Evolutionary conservation across 2,797 vertebrate genomes (phyloP).

Genomic region (Erithacus rubecula): DNA sequence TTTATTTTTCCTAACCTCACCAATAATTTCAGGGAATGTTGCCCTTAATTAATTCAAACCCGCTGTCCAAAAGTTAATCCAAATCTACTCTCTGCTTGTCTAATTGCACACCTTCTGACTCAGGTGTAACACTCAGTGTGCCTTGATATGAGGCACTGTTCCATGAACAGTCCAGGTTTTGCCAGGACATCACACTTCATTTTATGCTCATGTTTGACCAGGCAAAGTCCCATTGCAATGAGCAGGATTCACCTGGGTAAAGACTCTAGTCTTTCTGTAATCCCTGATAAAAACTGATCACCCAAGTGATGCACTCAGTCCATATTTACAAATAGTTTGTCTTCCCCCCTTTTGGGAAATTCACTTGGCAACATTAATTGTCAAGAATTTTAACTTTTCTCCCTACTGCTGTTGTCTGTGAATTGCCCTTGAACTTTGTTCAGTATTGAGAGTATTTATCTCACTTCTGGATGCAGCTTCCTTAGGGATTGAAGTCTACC

Average conservation of each 20-base stretch:
- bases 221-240: background rate
- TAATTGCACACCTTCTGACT: background rate
- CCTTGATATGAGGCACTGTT: background rate
- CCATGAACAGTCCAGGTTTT: background rate
- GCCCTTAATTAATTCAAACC: background rate
- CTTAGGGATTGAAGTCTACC: background rate
- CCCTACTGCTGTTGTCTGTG: background rate
- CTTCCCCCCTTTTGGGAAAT: background rate
- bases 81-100: background rate
- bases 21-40: background rate
- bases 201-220: background rate
- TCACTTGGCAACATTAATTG: background rate
- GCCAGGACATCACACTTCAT: background rate
- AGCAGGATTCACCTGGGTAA: background rate
- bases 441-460: background rate
- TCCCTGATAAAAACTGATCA: background rate
- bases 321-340: background rate
- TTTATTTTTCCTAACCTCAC: background rate
- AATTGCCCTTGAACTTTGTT: background rate
- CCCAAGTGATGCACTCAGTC: background rate
- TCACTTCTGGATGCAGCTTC: background rate
- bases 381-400: background rate
- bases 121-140: background rate
- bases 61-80: background rate
- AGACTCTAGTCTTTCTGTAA: background rate